These are phyloP conservation scores for Ciconia nigra DNA, from an alignment of 2,797 vertebrate species.

Conservation along the genomic window DNA sequence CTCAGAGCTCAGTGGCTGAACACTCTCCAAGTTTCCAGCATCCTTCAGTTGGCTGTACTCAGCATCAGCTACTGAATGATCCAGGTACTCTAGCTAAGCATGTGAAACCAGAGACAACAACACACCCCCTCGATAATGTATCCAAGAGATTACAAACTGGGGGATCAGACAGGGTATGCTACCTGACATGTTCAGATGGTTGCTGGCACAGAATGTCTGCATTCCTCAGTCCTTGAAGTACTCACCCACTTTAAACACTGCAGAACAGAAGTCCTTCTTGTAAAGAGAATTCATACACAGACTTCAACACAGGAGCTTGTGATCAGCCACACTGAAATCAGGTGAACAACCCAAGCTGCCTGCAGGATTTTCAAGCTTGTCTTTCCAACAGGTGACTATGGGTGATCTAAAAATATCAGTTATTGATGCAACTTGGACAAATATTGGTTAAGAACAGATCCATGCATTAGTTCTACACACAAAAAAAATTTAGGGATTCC, in stretches of 20 bases:
- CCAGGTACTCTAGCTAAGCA: not conserved
- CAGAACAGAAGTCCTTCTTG: not conserved
- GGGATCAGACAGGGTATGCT: not conserved
- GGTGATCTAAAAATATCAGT: not conserved
- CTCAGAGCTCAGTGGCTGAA: not conserved
- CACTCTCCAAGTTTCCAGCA: not conserved
- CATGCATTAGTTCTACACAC: not conserved
- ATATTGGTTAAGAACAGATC: not conserved
- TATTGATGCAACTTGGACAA: not conserved
- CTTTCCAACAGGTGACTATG: not conserved
- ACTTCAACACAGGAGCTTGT: rapidly evolving
- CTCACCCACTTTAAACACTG: not conserved
- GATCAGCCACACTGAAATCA: not conserved
- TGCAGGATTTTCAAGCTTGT: not conserved
- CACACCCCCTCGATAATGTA: rapidly evolving
- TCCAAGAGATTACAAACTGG: too few relatives aligned
- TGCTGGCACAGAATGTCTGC: not conserved
- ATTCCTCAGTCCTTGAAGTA: not conserved
- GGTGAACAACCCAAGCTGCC: not conserved
- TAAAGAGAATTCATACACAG: not conserved
- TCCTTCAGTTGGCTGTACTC: not conserved
- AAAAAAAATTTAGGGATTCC: not conserved
- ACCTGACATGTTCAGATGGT: rapidly evolving
- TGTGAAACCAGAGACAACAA: not conserved
- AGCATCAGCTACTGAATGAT: not conserved